These are phyloP conservation scores for Heliconius charithonia DNA, from an alignment of 2,888 invertebrate genomes.

Conservation along the genomic window DNA sequence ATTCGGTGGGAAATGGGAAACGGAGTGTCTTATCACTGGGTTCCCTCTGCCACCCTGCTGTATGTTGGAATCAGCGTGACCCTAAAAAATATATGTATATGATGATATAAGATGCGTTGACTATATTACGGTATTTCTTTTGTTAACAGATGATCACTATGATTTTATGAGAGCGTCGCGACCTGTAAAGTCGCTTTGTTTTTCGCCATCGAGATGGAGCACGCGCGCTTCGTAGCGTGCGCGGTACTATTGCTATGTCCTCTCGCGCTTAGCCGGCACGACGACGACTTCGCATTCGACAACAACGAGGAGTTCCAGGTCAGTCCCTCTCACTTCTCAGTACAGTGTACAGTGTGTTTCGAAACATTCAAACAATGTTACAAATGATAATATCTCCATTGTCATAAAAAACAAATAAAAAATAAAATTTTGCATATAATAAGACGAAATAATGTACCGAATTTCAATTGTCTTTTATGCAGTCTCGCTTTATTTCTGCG, in stretches of 20 bases:
- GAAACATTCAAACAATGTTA: constrained; percentile 31
- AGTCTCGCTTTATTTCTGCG: constrained; percentile 14
- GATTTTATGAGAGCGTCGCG: constrained; percentile 72
- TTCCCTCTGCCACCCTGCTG: too few relatives aligned
- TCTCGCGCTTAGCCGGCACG: constrained; percentile 73
- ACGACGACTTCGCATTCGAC: constrained; percentile 81
- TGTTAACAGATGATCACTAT: constrained; percentile 71
- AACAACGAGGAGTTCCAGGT: constrained; percentile 80
- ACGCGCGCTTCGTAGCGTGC: constrained; percentile 66
- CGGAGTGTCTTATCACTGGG: too few relatives aligned
- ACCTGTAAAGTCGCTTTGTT: constrained; percentile 49
- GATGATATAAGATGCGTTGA: too few relatives aligned
- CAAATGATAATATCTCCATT: constrained; percentile 29
- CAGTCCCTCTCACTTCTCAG: constrained; percentile 40
- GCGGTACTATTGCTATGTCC: constrained; percentile 73
- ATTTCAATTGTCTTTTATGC: constrained; percentile 29
- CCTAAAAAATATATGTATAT: neutral
- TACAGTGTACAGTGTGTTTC: constrained; percentile 15
- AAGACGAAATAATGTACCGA: constrained; percentile 33
- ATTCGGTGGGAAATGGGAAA: too few relatives aligned
- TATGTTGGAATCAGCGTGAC: too few relatives aligned
- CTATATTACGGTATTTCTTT: constrained; percentile 19
- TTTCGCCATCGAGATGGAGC: constrained; percentile 62
- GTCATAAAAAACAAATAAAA: constrained; percentile 25
- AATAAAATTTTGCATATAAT: constrained; percentile 32